Conservation (phyloP, 2,888 invertebrate species). For the Saturnia japonica region DNA sequence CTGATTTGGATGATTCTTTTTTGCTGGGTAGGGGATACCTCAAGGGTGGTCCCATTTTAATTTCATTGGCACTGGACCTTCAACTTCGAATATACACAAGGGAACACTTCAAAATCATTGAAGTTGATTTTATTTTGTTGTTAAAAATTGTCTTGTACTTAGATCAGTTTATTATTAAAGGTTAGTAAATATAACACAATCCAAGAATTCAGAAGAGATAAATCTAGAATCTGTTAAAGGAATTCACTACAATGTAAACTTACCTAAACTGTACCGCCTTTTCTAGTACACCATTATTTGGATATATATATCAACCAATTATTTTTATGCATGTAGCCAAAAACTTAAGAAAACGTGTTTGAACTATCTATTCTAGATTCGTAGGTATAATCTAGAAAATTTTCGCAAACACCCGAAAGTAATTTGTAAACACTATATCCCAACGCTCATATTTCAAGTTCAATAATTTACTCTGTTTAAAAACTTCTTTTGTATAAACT, state of each 20-base stretch:
- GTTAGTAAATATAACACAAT: neutral
- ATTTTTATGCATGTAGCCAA: neutral
- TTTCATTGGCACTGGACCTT: too few relatives aligned
- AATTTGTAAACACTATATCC: conserved; percentile 30
- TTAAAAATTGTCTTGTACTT: too few relatives aligned
- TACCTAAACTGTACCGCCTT: too few relatives aligned
- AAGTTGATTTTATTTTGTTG: too few relatives aligned
- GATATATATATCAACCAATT: neutral
- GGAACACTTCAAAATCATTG: too few relatives aligned
- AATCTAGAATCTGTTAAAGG: neutral
- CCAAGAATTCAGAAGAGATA: neutral
- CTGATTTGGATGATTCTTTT: too few relatives aligned
- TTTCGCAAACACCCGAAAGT: conserved; percentile 26
- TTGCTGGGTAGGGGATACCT: too few relatives aligned
- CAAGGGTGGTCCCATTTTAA: too few relatives aligned
- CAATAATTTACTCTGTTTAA: conserved; percentile 16
- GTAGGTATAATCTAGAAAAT: conserved; percentile 8
- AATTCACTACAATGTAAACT: neutral
- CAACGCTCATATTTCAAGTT: conserved; percentile 25
- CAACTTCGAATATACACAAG: too few relatives aligned
- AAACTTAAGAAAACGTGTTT: neutral
- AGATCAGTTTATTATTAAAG: too few relatives aligned
- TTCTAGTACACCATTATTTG: neutral
- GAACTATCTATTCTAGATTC: conserved; percentile 5
- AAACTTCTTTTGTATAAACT: conserved; percentile 13